These are phyloP conservation scores for Agriotes lineatus DNA, from an alignment of 2,888 invertebrate genomes.

Conservation along the genomic window DNA sequence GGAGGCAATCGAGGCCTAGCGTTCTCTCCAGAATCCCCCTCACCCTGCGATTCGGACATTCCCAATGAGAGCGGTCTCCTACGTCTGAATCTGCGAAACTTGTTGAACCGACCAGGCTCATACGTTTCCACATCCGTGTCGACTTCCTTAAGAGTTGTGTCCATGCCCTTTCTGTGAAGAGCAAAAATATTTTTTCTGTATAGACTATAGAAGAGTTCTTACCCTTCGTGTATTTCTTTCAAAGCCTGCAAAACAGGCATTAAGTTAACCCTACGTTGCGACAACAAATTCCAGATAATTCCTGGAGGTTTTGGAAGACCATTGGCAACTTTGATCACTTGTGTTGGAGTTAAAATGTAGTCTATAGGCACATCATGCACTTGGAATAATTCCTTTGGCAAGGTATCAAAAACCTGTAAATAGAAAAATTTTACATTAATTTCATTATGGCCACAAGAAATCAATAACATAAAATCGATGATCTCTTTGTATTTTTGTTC, in stretches of 20 bases:
- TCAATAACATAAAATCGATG: too few species aligned
- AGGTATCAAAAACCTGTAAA: conserved; percentile 80
- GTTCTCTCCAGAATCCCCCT: conserved; percentile 41
- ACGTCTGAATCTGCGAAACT: conserved; percentile 61
- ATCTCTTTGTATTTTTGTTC: too few species aligned
- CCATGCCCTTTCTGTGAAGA: conserved; percentile 72
- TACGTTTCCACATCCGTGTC: conserved; percentile 78
- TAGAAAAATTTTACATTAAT: too few species aligned
- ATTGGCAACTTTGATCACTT: conserved; percentile 75
- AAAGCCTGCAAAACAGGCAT: conserved; percentile 81
- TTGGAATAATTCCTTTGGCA: conserved; percentile 81
- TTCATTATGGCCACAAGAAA: too few species aligned
- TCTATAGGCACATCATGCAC: conserved; percentile 88
- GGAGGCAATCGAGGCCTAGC: conserved; percentile 25
- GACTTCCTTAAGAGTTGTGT: conserved; percentile 74
- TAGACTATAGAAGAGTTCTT: conserved; percentile 23
- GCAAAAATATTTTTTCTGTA: too few species aligned
- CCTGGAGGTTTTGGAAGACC: conserved; percentile 76
- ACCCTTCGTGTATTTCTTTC: conserved; percentile 77
- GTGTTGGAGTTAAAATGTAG: conserved; percentile 86
- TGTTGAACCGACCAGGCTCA: conserved; percentile 64
- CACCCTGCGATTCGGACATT: conserved; percentile 51
- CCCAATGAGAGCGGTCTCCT: conserved; percentile 51
- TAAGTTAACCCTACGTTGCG: conserved; percentile 77
- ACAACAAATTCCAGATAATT: conserved; percentile 85